These are phyloP conservation scores for Rhysida immarginata DNA, from an alignment of 1,140 invertebrate species.

Conservation along the genomic window DNA sequence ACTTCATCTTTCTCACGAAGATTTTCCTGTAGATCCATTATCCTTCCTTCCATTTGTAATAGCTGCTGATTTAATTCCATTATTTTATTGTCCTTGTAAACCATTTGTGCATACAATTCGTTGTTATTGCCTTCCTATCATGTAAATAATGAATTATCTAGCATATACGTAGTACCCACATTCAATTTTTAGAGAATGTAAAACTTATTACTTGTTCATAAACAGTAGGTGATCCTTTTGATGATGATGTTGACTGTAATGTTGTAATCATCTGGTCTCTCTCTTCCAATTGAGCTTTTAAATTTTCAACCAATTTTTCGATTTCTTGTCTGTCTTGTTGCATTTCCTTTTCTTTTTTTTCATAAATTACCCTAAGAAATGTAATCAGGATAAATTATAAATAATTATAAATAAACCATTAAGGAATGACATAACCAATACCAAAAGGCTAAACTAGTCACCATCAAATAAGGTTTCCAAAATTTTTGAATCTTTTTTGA, in stretches of 20 bases:
- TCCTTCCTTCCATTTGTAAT: constrained; percentile 31
- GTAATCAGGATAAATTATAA: too few species aligned
- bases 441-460: too few species aligned
- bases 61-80: constrained; percentile 36
- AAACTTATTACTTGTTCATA: too few species aligned
- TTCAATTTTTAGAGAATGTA: too few species aligned
- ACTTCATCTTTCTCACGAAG: constrained; percentile 71
- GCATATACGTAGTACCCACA: too few species aligned
- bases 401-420: too few species aligned
- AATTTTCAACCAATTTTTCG: neutral
- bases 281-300: neutral
- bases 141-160: too few species aligned
- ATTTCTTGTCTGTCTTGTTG: neutral
- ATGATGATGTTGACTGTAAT: neutral
- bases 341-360: neutral
- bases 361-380: neutral
- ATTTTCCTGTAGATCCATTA: constrained; percentile 47
- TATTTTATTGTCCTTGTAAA: constrained; percentile 36
- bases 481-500: too few species aligned
- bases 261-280: neutral
- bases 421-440: too few species aligned
- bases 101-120: constrained; percentile 36
- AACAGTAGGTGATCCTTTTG: too few species aligned
- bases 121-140: too few species aligned
- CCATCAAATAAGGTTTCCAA: too few species aligned